Evolutionary conservation across 2,888 invertebrate genomes (phyloP), one percentile per base, ranked within the genome.

Genomic region (Habroteleia sp.): DNA sequence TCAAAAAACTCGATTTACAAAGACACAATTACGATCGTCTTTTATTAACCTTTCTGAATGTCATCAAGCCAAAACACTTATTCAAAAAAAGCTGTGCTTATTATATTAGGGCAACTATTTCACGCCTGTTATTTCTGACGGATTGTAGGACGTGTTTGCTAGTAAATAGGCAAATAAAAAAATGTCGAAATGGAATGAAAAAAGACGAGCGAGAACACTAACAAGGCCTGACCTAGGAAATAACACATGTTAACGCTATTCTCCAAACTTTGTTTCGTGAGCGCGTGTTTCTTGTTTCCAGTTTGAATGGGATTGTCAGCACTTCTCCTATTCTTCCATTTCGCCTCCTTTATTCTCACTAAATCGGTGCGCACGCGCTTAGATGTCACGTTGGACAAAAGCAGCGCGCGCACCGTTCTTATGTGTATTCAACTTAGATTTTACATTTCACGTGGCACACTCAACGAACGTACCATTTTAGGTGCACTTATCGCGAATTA

Each of bases 301-400:
- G 66, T 60, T 66, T 75, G 66, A 75, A 75, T 75, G 42, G 75
- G 75, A 75, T 69, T 75, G 75, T 75, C 75, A 71, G 69, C 75
- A 71, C 75, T 60, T 75, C 71, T 44, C 31, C 75, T 60, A 72
- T 58, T 66, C 75, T 66, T 58, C 66, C 66, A 62, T 71, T 71
- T 71, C 65, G 56, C 52, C 65, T 71, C 60, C 66, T 75, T 75
- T 75, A 75, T 75, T 66, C 75, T 54, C 62, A 14, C 71, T 75
- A 58, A 75, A 75, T 71, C 71, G 71, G 37, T 50, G 69, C 75
- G 71, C 71, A 66, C 71, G 75, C 66, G 75, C 65, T 75, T 58
- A 65, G 46, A 65, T 65, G 74, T 60, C 58, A 74, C 56, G 63
- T 48, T 41, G 48, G 58, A 75, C 75, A 75, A 75, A 75, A 71